Evolutionary conservation across 2,113 vertebrate genomes (phyloP).

Genomic region (Callorhinus ursinus): DNA sequence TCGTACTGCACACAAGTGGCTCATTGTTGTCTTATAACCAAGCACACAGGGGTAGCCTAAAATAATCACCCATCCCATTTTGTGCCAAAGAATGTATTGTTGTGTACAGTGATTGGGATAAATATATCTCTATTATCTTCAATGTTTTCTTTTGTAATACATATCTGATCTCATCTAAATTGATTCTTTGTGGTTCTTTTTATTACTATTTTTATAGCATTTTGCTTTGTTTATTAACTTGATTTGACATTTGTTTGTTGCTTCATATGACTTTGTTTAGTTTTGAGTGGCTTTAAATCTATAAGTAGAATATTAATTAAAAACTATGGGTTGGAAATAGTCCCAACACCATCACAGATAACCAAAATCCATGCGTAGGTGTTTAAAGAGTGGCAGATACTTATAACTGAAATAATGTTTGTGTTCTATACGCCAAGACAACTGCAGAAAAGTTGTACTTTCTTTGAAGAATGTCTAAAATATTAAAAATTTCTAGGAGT

Average conservation of each 20-base stretch:
- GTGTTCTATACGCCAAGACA: not conserved
- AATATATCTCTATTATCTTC: not conserved
- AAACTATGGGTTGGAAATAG: not conserved
- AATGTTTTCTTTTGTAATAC: not conserved
- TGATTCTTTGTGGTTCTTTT: not conserved
- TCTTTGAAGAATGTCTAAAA: not conserved
- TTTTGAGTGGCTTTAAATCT: not conserved
- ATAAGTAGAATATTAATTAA: not conserved
- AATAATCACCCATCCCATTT: not conserved
- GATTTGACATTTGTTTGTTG: not conserved
- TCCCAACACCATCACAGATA: not conserved
- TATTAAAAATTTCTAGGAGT: not conserved
- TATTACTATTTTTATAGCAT: not conserved
- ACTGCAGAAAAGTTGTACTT: not conserved
- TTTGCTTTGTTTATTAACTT: not conserved
- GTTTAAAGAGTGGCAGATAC: not conserved
- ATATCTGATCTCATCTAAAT: not conserved
- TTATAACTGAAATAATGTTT: not conserved
- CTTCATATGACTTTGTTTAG: not conserved
- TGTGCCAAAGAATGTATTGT: not conserved
- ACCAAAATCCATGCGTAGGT: not conserved
- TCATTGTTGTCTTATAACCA: not conserved
- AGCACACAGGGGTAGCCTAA: not conserved
- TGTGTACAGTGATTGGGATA: not conserved
- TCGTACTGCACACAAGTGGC: not conserved